These are phyloP conservation scores for Lagodon rhomboides DNA, from an alignment of 2,797 vertebrate genomes.

Conservation along the genomic window DNA sequence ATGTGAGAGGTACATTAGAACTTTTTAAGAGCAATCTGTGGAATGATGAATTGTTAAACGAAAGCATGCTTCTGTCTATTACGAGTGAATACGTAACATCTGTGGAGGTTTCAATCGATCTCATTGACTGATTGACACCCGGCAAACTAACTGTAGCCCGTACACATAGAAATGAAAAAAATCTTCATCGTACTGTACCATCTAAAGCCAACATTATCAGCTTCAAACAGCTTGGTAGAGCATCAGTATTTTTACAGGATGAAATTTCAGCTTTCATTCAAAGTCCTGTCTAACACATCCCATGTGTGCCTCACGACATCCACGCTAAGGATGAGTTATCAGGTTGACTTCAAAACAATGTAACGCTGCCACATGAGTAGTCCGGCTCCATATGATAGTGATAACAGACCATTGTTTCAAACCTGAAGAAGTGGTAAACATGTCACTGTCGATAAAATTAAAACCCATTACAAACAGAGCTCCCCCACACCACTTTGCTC, in stretches of 20 bases:
- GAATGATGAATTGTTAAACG: conserved; percentile 31
- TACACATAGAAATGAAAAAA: neutral
- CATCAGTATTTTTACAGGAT: conserved; percentile 52
- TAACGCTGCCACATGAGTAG: conserved; percentile 38
- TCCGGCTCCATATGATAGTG: conserved; percentile 54
- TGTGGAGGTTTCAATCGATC: neutral
- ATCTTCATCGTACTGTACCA: neutral
- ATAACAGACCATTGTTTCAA: conserved; percentile 64
- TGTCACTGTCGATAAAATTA: conserved; percentile 59
- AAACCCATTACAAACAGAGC: conserved; percentile 22
- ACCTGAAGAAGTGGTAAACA: conserved; percentile 67
- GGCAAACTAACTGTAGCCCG: neutral
- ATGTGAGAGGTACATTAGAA: conserved; percentile 35
- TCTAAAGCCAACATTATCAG: neutral
- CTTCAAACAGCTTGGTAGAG: conserved; percentile 33
- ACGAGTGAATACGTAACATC: neutral
- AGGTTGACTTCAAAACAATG: conserved; percentile 60
- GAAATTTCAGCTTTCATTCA: conserved; percentile 60
- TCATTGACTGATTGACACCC: neutral
- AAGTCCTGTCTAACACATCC: conserved; percentile 58
- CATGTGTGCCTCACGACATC: conserved; percentile 64
- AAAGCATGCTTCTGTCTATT: neutral
- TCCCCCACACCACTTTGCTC: conserved; percentile 22
- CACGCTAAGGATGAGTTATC: conserved; percentile 68
- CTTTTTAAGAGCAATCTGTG: conserved; percentile 28